Conservation (phyloP, 2,888 invertebrate genomes). For the Drosophila vallismaia region DNA sequence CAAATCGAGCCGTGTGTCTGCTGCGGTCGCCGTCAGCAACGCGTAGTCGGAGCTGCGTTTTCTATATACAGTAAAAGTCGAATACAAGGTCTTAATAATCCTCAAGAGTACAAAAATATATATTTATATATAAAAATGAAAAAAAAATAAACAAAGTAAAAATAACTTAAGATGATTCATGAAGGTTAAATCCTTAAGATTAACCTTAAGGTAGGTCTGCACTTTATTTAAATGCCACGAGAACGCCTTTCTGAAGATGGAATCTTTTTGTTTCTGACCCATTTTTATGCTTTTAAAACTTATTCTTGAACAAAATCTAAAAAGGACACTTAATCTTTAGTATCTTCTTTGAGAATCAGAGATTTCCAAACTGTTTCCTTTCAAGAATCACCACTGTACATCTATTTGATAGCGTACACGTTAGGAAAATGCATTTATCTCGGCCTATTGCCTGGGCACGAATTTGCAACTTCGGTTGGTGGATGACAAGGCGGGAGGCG, state of each 20-base stretch:
- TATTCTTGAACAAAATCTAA: no score
- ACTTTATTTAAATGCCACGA: no score
- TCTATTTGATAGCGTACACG: constrained; percentile 68
- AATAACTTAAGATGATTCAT: no score
- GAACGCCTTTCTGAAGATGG: no score
- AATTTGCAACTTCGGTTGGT: constrained; percentile 35
- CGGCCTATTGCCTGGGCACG: constrained; percentile 60
- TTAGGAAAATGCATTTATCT: constrained; percentile 80
- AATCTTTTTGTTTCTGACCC: no score
- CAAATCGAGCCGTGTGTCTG: constrained; percentile 75
- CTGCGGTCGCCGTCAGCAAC: constrained; percentile 79
- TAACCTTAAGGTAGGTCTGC: no score
- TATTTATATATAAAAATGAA: not conserved
- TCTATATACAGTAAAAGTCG: constrained; percentile 50
- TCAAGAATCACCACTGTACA: constrained; percentile 22
- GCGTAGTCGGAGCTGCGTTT: constrained; percentile 69
- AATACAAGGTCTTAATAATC: no score
- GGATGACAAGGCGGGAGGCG: not conserved
- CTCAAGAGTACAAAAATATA: no score
- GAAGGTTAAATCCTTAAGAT: no score
- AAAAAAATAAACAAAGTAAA: not conserved
- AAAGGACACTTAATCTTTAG: no score
- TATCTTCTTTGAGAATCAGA: not conserved
- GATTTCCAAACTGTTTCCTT: not conserved
- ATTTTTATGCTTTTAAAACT: no score